A percentile compares a stretch with the other conserved stretches of the same genome.
Evolutionary conservation across 1,140 invertebrate genomes (phyloP).

Genomic region (Caerostris darwini): DNA sequence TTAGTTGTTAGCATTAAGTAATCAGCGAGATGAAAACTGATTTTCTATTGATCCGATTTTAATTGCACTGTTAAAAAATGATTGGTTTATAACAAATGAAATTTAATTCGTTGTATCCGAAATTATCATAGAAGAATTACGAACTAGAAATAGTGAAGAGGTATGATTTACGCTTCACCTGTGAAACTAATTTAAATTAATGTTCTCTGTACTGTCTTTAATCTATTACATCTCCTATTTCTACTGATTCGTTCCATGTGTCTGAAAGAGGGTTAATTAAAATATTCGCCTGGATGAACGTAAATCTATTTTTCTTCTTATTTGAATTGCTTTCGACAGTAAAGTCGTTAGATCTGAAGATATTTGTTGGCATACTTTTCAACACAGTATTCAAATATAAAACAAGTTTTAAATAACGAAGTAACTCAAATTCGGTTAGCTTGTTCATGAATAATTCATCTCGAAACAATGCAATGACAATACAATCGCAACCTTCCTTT

Average conservation of each 20-base stretch:
- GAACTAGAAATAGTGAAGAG: constrained; percentile 13
- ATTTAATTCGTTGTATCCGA: background rate
- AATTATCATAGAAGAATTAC: background rate
- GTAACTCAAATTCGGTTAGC: constrained; percentile 3
- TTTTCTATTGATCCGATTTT: no score
- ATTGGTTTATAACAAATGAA: background rate
- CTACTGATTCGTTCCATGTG: constrained; percentile 20
- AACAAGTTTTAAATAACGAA: constrained; percentile 10
- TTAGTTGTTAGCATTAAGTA: no score
- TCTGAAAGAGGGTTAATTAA: constrained; percentile 36
- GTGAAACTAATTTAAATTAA: constrained; percentile 41
- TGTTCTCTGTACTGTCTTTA: constrained; percentile 6
- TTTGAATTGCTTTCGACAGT: constrained; percentile 21
- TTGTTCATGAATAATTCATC: background rate
- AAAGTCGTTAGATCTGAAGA: constrained; percentile 17
- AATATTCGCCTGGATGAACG: constrained; percentile 29
- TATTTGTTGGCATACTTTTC: constrained; percentile 36
- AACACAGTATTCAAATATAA: constrained; percentile 4
- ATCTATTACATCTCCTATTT: constrained; percentile 40
- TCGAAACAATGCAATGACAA: background rate
- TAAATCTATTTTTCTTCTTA: constrained; percentile 25
- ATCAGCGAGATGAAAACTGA: no score
- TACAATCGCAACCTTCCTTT: background rate
- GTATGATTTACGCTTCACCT: constrained; percentile 28
- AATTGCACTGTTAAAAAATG: background rate